phyloP scores from a whole-genome alignment of 35 echinoderm and acorn worm species.

The Anneissia japonica region DNA sequence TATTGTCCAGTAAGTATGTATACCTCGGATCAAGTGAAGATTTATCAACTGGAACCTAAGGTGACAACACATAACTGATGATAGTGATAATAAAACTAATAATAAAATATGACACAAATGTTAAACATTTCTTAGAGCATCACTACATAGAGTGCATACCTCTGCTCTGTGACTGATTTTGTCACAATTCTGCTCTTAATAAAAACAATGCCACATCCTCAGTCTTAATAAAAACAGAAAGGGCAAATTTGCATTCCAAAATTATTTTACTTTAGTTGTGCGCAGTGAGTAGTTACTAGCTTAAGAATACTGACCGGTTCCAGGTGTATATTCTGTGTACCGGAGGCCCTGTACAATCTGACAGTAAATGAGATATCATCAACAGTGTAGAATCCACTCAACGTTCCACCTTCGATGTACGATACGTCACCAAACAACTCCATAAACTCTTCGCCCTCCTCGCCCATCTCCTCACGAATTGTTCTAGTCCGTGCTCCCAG shows the following conservation, averaged over 20 bases:
- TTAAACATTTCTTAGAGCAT: too few species aligned
- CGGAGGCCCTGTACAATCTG: constrained; percentile 80
- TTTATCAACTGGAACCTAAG: constrained; percentile 64
- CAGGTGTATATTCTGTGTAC: constrained; percentile 72
- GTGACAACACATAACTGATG: too few species aligned
- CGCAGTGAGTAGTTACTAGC: background rate
- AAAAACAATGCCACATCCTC: too few species aligned
- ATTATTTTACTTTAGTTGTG: too few species aligned
- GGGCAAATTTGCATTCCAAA: too few species aligned
- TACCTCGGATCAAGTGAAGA: constrained; percentile 71
- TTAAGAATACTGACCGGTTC: constrained; percentile 83
- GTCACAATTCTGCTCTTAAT: too few species aligned
- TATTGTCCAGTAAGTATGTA: constrained; percentile 72
- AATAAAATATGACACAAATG: too few species aligned
- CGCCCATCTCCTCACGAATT: constrained; percentile 77
- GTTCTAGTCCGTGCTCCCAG: constrained; percentile 65
- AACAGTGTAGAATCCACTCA: constrained; percentile 80
- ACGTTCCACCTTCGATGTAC: constrained; percentile 94
- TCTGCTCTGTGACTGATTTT: too few species aligned
- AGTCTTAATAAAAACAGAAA: too few species aligned
- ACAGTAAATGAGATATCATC: constrained; percentile 57
- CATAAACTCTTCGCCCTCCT: constrained; percentile 90
- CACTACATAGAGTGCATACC: too few species aligned
- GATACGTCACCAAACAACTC: constrained; percentile 64
- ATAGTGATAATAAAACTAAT: too few species aligned